Percentiles rank a stretch among this genome's conserved stretches.
Conservation (phyloP, 2,797 vertebrate genomes). For the Urosaurus nigricauda region DNA sequence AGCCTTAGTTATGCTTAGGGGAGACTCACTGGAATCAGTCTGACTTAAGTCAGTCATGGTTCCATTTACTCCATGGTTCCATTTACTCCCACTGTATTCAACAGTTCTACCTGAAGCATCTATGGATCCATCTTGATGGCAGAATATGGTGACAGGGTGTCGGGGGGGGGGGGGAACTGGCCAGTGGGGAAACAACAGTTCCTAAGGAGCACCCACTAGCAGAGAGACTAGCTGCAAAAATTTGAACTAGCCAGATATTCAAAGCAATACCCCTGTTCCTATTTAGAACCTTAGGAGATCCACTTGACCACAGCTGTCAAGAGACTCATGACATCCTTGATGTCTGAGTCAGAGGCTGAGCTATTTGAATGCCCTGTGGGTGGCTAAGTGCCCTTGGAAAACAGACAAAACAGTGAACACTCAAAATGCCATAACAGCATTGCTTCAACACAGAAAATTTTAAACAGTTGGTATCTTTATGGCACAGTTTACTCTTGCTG, state of each 20-base stretch:
- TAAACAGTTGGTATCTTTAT: not conserved
- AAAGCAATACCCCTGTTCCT: slow-evolving; percentile 31
- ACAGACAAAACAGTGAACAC: not conserved
- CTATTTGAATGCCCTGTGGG: slow-evolving; percentile 65
- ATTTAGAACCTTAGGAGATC: slow-evolving; percentile 12
- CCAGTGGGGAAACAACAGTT: not conserved
- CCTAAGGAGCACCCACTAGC: not conserved
- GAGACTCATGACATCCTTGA: slow-evolving; percentile 41
- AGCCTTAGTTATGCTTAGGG: too few relatives aligned
- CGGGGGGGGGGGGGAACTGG: too few relatives aligned
- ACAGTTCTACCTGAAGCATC: too few relatives aligned
- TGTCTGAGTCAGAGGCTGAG: slow-evolving; percentile 62
- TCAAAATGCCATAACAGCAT: slow-evolving; percentile 1
- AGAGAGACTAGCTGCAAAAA: not conserved
- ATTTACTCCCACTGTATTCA: too few relatives aligned
- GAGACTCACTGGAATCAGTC: too few relatives aligned
- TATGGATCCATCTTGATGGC: too few relatives aligned
- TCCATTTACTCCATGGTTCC: too few relatives aligned
- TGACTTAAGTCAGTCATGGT: too few relatives aligned
- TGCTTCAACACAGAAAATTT: slow-evolving; percentile 9
- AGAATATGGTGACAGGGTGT: too few relatives aligned
- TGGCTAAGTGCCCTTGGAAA: slow-evolving; percentile 39
- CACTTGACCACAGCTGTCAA: slow-evolving; percentile 55
- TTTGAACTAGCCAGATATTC: not conserved
- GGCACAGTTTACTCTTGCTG: not conserved